phyloP scores from a whole-genome alignment of 2,888 invertebrate genomes.

The Barypeithes pellucidus region DNA sequence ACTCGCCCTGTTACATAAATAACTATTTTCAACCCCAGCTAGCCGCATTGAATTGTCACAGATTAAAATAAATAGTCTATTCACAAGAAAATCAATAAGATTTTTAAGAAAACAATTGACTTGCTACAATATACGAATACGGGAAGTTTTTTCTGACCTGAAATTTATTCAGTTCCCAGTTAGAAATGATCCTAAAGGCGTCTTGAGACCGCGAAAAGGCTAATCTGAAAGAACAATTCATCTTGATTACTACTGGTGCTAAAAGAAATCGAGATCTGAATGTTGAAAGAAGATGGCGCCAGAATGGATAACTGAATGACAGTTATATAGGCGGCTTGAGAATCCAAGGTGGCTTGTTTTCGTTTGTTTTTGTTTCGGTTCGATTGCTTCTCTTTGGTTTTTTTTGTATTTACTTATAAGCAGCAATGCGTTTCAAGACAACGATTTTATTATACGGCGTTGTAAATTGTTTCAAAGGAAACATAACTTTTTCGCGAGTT shows the following conservation, averaged over 20 bases:
- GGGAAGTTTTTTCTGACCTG: not conserved
- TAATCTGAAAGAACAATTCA: conserved; percentile 53
- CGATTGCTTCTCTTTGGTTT: conserved; percentile 5
- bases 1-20: too few relatives aligned
- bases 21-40: too few relatives aligned
- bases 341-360: conserved; percentile 45
- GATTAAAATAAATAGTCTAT: not conserved
- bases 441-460: too few relatives aligned
- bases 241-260: conserved; percentile 49
- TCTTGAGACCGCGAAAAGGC: conserved; percentile 50
- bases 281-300: conserved; percentile 53
- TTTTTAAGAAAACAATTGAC: conserved; percentile 12
- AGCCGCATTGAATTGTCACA: too few relatives aligned
- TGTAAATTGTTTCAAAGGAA: too few relatives aligned
- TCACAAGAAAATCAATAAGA: not conserved
- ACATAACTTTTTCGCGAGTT: too few relatives aligned
- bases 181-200: conserved; percentile 46
- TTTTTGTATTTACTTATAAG: not conserved
- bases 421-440: not conserved
- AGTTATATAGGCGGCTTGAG: conserved; percentile 45
- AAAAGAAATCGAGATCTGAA: conserved; percentile 52
- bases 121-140: conserved; percentile 15
- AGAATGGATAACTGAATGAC: conserved; percentile 43
- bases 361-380: conserved; percentile 26
- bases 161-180: conserved; percentile 26